Evolutionary conservation across 2,797 vertebrate genomes (phyloP), one percentile per base, ranked within the genome.

Genomic region (Orestias chungarensis): DNA sequence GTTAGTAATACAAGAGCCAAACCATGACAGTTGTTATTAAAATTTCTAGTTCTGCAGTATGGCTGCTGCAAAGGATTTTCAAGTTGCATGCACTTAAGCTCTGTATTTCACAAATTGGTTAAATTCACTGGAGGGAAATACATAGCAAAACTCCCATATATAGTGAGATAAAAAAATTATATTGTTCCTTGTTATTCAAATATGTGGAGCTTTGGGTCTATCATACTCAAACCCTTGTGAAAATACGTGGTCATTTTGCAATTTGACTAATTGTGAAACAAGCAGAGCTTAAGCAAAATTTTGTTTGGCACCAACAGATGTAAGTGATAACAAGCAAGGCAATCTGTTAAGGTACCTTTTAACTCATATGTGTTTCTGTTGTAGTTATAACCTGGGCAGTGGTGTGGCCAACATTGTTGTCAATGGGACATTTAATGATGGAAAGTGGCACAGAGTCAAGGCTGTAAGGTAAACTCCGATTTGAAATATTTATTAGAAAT

Each of bases 391-490:
- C 86, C 91, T 99, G 86, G 98, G 98, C 84, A 99, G 97, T 0
- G 97, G 98, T 1, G 70, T 92, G 3, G 93, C 90, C 11, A 92
- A 91, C 72, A 93, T 99, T 49, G 64, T 70, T 10, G 94, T 98
- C 86, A 99, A 99, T 0, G 96, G 97, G 59, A 96, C 96, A 3
- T 99, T 99, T 86, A 94, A 75, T 0, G 96, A 99, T 0, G 96
- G 97, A 8, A 93, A 96, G 61, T 99, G 98, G 98, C 98, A 99
- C 91, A 87, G 96, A 76, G 96, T 98, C 68, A 99, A 98, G 86
- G 97, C 96, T 43, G 97, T 98, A 66, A 95, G 97, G 97, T 99
- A 85, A 76, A 74, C 29, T 70, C 38, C 18, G 50, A 47, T 14
- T 27, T 17, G 2, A 20, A 10, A 3, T 20, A 20, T 20, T 35